Evolutionary conservation across 2,888 invertebrate genomes (phyloP).

Genomic region (Ophioninae sp.): DNA sequence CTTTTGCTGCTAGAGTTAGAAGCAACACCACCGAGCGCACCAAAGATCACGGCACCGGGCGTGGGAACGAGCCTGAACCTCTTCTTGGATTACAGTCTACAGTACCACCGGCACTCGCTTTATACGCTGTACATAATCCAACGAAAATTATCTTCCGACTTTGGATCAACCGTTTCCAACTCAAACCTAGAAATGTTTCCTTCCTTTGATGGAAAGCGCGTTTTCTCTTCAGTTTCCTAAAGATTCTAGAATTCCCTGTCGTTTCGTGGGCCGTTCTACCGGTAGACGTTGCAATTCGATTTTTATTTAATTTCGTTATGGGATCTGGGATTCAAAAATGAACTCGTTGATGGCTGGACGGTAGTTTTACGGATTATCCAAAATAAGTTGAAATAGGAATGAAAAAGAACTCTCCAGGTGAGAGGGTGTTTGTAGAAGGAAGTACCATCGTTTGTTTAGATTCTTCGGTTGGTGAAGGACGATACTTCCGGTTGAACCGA

Average conservation of each 20-base stretch:
- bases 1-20: conserved; percentile 65
- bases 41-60: conserved; percentile 79
- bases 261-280: background rate
- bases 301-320: background rate
- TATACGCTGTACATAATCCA: conserved; percentile 15
- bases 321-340: background rate
- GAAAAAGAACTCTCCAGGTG: background rate
- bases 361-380: background rate
- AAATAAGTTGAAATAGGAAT: background rate
- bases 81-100: conserved; percentile 53
- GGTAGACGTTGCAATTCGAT: no score
- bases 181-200: background rate
- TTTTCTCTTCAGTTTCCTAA: background rate
- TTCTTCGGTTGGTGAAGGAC: background rate
- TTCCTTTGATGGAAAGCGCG: background rate
- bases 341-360: background rate
- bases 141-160: conserved; percentile 33
- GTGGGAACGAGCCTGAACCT: conserved; percentile 76
- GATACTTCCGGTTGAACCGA: background rate
- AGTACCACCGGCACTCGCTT: conserved; percentile 7
- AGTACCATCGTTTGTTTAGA: background rate
- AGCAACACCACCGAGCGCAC: conserved; percentile 71
- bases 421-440: background rate
- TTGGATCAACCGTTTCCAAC: background rate
- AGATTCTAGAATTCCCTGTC: background rate